phyloP scores from a whole-genome alignment of 1,140 invertebrate genomes.

The Vanessa tameamea region DNA sequence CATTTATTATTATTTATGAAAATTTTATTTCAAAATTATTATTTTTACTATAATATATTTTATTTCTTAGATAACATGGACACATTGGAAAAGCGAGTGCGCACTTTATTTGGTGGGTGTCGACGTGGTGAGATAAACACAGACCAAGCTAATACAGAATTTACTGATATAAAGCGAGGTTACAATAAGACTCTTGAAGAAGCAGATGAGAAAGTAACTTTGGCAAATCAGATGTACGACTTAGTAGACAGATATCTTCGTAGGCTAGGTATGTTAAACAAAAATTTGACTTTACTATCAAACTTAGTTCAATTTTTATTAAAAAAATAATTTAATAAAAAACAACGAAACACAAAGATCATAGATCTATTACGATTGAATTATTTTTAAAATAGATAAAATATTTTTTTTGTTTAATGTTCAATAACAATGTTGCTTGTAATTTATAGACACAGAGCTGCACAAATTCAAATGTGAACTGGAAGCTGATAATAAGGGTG shows the following conservation, averaged over 20 bases:
- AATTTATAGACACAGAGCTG: constrained; percentile 89
- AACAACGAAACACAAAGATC: too few species aligned
- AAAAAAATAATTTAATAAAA: too few species aligned
- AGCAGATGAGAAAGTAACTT: constrained; percentile 92
- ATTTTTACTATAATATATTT: not conserved
- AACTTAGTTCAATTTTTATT: not conserved
- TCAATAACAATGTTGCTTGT: constrained; percentile 1
- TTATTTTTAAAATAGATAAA: not conserved
- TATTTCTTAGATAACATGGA: constrained; percentile 91
- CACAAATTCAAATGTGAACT: constrained; percentile 99
- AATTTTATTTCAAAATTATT: not conserved
- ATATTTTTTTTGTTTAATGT: too few species aligned
- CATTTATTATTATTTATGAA: not conserved
- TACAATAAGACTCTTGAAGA: constrained; percentile 97
- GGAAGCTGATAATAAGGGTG: constrained; percentile 98
- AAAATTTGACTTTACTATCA: constrained; percentile 14
- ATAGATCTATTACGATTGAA: too few species aligned
- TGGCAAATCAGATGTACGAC: constrained; percentile 97
- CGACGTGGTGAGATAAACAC: constrained; percentile 88
- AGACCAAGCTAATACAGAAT: constrained; percentile 91
- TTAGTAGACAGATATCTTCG: constrained; percentile 96
- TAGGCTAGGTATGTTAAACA: constrained; percentile 84
- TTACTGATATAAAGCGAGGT: constrained; percentile 91
- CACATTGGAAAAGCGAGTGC: constrained; percentile 94
- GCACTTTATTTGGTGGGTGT: constrained; percentile 92